Percentiles rank a stretch among this genome's conserved stretches.
Conservation (phyloP, 2,797 vertebrate genomes). For the Dendrocincla tyrannina region DNA sequence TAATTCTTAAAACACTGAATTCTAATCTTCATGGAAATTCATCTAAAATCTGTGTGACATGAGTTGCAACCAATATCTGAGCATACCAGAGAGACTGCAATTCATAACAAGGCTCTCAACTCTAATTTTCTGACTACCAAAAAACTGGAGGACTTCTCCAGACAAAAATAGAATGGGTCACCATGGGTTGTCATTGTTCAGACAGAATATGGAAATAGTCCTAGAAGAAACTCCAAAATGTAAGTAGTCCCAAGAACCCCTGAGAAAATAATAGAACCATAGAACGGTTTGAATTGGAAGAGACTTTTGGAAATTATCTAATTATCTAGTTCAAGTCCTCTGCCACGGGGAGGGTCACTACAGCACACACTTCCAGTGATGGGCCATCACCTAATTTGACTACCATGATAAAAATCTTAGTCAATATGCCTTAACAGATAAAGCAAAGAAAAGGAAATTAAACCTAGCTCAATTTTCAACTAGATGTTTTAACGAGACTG, state of each 20-base stretch:
- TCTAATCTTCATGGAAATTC: not conserved
- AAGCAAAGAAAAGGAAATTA: not conserved
- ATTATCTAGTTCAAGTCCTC: not conserved
- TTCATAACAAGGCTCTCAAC: not conserved
- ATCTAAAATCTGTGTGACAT: not conserved
- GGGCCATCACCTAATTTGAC: not conserved
- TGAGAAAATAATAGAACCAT: not conserved
- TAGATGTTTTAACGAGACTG: not conserved
- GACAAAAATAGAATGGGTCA: not conserved
- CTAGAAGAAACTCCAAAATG: not conserved
- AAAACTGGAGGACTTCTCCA: not conserved
- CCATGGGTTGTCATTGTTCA: not conserved
- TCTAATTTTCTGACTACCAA: not conserved
- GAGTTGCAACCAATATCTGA: not conserved
- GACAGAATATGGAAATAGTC: not conserved
- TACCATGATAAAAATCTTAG: not conserved
- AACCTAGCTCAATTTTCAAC: not conserved
- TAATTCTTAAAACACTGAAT: not conserved
- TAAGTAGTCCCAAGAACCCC: not conserved
- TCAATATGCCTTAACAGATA: not conserved
- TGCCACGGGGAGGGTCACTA: not conserved
- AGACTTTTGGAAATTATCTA: not conserved
- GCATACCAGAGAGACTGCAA: not conserved
- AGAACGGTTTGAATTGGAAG: not conserved
- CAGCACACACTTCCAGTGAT: not conserved